Conservation (phyloP, 64 coral and sea anemone genomes). For the Porites lutea region DNA sequence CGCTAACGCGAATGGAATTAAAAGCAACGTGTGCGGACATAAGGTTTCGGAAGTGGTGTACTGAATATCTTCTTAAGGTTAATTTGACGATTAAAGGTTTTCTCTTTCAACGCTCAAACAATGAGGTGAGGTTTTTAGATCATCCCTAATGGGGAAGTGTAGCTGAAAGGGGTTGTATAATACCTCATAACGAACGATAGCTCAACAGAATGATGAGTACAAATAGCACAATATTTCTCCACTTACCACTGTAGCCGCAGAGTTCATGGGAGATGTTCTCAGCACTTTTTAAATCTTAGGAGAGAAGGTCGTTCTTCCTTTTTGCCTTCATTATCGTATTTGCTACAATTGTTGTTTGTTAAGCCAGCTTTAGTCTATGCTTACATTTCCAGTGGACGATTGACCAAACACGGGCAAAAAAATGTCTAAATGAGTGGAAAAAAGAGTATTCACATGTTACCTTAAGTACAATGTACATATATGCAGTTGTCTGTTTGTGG, state of each 20-base stretch:
- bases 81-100: too few relatives aligned
- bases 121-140: too few relatives aligned
- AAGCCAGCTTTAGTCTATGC: background rate
- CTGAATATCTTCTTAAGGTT: too few relatives aligned
- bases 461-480: background rate
- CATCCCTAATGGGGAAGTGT: too few relatives aligned
- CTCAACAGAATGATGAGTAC: background rate
- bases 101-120: too few relatives aligned
- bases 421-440: background rate
- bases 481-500: background rate
- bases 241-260: slow-evolving; percentile 47
- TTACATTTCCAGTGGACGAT: slow-evolving; percentile 40
- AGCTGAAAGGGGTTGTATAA: background rate
- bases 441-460: background rate
- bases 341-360: background rate
- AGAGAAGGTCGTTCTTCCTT: slow-evolving; percentile 10
- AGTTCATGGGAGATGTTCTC: slow-evolving; percentile 18
- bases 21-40: too few relatives aligned
- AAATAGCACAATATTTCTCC: background rate
- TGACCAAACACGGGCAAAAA: background rate
- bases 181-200: background rate
- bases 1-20: too few relatives aligned
- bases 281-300: background rate
- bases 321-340: slow-evolving; percentile 18
- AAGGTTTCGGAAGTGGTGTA: too few relatives aligned